Evolutionary conservation across 2,797 vertebrate species (phyloP).

Genomic region (Aldrovandia affinis): DNA sequence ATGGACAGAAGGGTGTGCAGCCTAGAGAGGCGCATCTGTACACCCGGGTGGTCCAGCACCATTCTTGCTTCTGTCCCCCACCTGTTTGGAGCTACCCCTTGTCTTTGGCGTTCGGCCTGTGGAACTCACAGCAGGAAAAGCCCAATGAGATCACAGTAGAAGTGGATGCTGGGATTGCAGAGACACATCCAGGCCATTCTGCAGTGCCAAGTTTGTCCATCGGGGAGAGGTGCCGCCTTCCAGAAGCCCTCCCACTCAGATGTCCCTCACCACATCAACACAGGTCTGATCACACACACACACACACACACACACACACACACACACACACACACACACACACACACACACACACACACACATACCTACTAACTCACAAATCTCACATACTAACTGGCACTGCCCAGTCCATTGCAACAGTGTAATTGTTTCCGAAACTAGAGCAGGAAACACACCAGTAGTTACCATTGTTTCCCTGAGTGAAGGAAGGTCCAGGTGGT

Average conservation of each 20-base stretch:
- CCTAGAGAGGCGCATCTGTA: constrained; percentile 62
- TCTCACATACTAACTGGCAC: not conserved
- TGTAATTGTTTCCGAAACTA: too few relatives aligned
- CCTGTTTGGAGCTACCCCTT: constrained; percentile 82
- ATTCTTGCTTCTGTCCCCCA: constrained; percentile 71
- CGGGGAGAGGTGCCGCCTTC: constrained; percentile 61
- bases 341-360: not conserved
- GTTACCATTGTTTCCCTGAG: too few relatives aligned
- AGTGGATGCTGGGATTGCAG: not conserved
- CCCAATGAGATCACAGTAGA: constrained; percentile 21
- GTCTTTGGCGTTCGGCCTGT: constrained; percentile 72
- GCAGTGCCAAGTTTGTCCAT: not conserved
- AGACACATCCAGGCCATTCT: not conserved
- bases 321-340: not conserved
- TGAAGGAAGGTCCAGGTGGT: not conserved
- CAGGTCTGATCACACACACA: constrained; percentile 70
- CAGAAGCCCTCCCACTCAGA: constrained; percentile 75
- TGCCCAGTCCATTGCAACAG: too few relatives aligned
- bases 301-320: not conserved
- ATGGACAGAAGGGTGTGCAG: constrained; percentile 43
- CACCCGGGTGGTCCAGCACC: constrained; percentile 75
- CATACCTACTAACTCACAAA: not conserved
- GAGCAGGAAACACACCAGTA: too few relatives aligned
- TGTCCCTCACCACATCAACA: constrained; percentile 85
- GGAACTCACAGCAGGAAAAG: constrained; percentile 28